Evolutionary conservation across 2,888 invertebrate species (phyloP).

Genomic region (Ptychoptera albimana): DNA sequence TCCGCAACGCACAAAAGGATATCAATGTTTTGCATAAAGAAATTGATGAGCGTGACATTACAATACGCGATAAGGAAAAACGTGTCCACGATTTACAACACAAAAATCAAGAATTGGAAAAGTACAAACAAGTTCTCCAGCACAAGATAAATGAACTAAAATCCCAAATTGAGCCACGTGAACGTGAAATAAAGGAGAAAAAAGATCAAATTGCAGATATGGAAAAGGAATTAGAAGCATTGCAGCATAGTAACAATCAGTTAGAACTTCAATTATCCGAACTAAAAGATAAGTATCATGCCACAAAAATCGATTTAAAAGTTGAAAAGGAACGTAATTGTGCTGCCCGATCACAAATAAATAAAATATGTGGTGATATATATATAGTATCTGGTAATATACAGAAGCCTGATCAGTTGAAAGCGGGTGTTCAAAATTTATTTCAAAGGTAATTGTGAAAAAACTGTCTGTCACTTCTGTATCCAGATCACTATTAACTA

Average conservation of each 20-base stretch:
- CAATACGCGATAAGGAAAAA: conserved; percentile 74
- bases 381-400: conserved; percentile 62
- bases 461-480: no score
- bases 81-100: conserved; percentile 68
- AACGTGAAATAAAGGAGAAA: conserved; percentile 69
- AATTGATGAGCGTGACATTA: conserved; percentile 64
- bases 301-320: conserved; percentile 53
- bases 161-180: conserved; percentile 72
- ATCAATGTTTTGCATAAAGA: conserved; percentile 70
- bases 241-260: conserved; percentile 53
- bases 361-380: conserved; percentile 66
- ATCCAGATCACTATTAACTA: no score
- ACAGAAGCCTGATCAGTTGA: conserved; percentile 43
- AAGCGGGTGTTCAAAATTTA: conserved; percentile 21
- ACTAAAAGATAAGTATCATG: conserved; percentile 57
- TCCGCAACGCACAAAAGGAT: conserved; percentile 57
- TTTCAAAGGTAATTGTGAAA: conserved; percentile 13
- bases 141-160: conserved; percentile 80
- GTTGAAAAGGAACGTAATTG: conserved; percentile 45
- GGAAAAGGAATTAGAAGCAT: conserved; percentile 65
- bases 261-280: conserved; percentile 59
- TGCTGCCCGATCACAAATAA: conserved; percentile 44
- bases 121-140: conserved; percentile 78
- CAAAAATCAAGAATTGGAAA: conserved; percentile 77
- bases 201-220: conserved; percentile 66